Conservation (phyloP, 2,888 invertebrate species). For the Scaptomyza reducta region DNA sequence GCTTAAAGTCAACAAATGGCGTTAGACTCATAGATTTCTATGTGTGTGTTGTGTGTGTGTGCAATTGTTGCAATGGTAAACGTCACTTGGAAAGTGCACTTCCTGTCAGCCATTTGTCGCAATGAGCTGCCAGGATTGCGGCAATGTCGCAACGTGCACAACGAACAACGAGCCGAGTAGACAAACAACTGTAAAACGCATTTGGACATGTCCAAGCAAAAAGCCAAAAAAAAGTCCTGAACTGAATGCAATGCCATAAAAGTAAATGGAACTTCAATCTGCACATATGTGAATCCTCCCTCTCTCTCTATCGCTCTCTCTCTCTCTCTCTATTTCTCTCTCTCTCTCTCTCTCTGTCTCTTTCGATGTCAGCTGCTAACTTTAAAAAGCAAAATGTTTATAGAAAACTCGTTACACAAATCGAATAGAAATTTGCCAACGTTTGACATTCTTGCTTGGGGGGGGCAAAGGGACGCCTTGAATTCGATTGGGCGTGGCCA, state of each 20-base stretch:
- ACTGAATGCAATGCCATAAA: slow-evolving; percentile 67
- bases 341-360: slow-evolving; percentile 1
- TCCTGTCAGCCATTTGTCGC: slow-evolving; percentile 78
- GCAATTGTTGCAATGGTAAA: slow-evolving; percentile 27
- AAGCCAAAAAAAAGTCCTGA: slow-evolving; percentile 20
- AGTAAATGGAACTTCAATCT: slow-evolving; percentile 67
- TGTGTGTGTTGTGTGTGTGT: slow-evolving; percentile 6
- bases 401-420: slow-evolving; percentile 79
- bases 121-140: slow-evolving; percentile 77
- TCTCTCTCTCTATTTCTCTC: neutral
- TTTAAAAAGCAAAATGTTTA: slow-evolving; percentile 77
- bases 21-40: slow-evolving; percentile 15
- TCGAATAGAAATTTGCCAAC: slow-evolving; percentile 73
- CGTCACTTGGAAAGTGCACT: slow-evolving; percentile 62
- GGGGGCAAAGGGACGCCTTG: slow-evolving; percentile 19
- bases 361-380: slow-evolving; percentile 61
- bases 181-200: slow-evolving; percentile 79
- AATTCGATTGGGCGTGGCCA: slow-evolving; percentile 30
- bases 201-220: slow-evolving; percentile 63
- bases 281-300: neutral
- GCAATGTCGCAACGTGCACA: slow-evolving; percentile 55
- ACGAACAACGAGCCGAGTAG: slow-evolving; percentile 32
- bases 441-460: slow-evolving; percentile 53
- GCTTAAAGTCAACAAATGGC: slow-evolving; percentile 31
- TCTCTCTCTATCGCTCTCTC: slow-evolving; percentile 11